phyloP scores from a whole-genome alignment of 2,113 vertebrate species.

The Pterophyllum scalare region DNA sequence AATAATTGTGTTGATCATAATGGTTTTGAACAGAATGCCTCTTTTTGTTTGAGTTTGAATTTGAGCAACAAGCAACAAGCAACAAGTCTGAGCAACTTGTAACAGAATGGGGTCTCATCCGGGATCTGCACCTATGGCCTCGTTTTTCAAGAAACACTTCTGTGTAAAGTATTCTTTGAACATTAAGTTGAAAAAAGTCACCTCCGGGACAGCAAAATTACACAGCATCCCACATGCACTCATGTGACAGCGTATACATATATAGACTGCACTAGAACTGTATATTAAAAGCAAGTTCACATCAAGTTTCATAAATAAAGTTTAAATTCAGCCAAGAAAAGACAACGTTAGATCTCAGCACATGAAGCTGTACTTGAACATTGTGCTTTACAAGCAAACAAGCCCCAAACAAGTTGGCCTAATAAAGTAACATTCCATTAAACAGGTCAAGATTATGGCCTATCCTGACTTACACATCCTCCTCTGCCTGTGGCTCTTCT shows the following conservation, averaged over 20 bases:
- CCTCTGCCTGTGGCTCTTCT: conserved; percentile 23
- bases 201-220: not conserved
- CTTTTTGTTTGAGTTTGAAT: not conserved
- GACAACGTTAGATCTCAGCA: not conserved
- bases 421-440: not conserved
- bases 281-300: not conserved
- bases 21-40: not conserved
- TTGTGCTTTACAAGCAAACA: not conserved
- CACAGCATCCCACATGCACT: not conserved
- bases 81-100: not conserved
- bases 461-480: conserved; percentile 65
- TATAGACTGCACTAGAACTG: not conserved
- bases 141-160: not conserved
- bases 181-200: not conserved
- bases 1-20: not conserved
- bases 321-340: not conserved
- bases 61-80: not conserved
- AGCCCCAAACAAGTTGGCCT: not conserved
- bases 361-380: not conserved
- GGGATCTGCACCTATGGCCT: not conserved
- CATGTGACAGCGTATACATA: not conserved
- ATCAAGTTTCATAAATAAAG: not conserved
- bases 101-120: not conserved
- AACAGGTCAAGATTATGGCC: conserved; percentile 24
- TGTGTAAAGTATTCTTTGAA: not conserved